Base-by-base conservation (phyloP, 2,113 vertebrate species). In the Ariopsis seemanni region DNA sequence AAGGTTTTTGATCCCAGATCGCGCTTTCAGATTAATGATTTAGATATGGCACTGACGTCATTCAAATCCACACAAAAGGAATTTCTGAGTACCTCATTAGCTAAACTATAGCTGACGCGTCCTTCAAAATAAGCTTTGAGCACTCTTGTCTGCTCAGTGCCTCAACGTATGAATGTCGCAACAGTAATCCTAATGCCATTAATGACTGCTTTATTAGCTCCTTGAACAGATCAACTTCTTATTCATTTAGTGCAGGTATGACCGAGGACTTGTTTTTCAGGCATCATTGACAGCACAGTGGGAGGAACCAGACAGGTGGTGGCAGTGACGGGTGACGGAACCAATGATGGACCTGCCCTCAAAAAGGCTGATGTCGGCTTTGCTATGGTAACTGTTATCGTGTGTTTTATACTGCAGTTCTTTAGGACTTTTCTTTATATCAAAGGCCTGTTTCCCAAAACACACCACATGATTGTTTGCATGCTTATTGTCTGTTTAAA, bases 331-430 rank as follows among this genome's bases (percentile, higher is more conserved):
- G 98, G 98, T 77, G 98, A 99, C 0, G 98, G 98, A 4, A 99
- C 98, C 88, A 99, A 99, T 0, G 98, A 99, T 0, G 98, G 98
- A 52, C 98, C 98, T 0, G 98, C 98, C 52, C 94, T 99, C 90
- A 99, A 99, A 95, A 99, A 99, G 90, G 98, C 98, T 0, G 98
- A 99, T 0, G 98, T 99, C 0, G 98, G 98, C n/a, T 99, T 99
- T 87, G 98, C 98, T 85, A 99, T 99, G 98, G 98, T 99, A 96
- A 17, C 79, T 48, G 11, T 7, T 74, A 2, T 53, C 42, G 11
- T 30, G 7, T 90, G 48, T 71, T 67, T 88, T 58, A 15, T 57
- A 22, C 60, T 55, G 48, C 69, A 11, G 81, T 42, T 50, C 7
- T 65, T 83, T 17, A 63, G 42, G 60, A 48, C 30, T 50, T 86